Percentiles rank a stretch among this genome's conserved stretches.
phyloP scores from a whole-genome alignment of 64 coral and sea anemone species.

The Stylophora pistillata region DNA sequence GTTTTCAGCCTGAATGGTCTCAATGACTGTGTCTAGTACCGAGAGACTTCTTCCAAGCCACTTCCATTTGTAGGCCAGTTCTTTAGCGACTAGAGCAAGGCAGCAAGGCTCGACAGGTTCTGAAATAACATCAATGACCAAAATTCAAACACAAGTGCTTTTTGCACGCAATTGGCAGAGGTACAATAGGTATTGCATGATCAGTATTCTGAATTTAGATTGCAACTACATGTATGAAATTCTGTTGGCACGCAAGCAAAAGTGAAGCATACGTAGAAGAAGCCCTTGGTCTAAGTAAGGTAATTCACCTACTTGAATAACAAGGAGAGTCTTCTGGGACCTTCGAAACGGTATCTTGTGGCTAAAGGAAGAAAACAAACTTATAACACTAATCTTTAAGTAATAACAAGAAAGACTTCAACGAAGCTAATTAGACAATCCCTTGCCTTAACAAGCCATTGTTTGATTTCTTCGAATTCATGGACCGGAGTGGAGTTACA shows the following conservation, averaged over 20 bases:
- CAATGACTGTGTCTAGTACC: neutral
- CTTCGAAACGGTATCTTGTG: neutral
- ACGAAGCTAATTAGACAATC: neutral
- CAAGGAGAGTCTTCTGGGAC: conserved; percentile 12
- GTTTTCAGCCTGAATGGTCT: conserved; percentile 3
- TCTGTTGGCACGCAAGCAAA: no score
- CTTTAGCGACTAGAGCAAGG: conserved; percentile 7
- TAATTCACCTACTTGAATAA: neutral
- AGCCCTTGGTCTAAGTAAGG: no score
- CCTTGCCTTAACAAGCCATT: conserved; percentile 30
- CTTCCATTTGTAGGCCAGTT: neutral
- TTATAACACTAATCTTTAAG: no score
- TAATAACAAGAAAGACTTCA: no score
- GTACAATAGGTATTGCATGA: neutral
- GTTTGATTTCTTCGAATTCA: conserved; percentile 45
- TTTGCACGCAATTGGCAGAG: no score
- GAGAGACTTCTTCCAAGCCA: conserved; percentile 4
- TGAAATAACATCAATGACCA: neutral
- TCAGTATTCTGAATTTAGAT: neutral
- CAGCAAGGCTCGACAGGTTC: neutral
- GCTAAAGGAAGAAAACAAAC: neutral
- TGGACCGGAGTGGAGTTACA: conserved; percentile 44
- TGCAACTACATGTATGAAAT: no score
- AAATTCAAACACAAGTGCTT: no score
- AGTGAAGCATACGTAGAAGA: no score